Evolutionary conservation across 1,140 invertebrate genomes (phyloP), one percentile per base, ranked within the genome.

Genomic region (Dysdera silvatica): DNA sequence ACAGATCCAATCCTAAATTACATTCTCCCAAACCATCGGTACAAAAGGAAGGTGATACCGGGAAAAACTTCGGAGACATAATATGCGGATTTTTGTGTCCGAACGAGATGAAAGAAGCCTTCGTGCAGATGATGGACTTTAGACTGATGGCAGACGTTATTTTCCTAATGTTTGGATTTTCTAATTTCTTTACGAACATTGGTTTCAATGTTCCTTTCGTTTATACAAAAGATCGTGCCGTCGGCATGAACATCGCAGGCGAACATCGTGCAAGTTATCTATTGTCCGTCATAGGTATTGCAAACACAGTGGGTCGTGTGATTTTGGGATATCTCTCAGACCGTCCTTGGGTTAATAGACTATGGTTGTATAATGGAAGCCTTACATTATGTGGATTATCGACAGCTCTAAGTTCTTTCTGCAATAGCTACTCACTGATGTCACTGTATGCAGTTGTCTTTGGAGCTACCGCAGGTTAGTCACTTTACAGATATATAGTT

Each of bases 191-290:
- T 71, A 97, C 93, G 7, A 94, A 89, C 73, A 88, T 98, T 69
- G 95, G 94, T 37, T 98, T 96, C 79, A 94, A 96, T 75, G 85
- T 95, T 70, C 94, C 94, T 54, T 90, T 94, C 78, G 80, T 96
- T 64, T 90, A 88, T 75, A 81, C 89, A 37, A 83, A 82, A 79
- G 78, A 84, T 47, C 82, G 84, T 75, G 85, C 86, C 3, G 77
- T 80, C 14, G 72, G 78, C 49, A 78, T 81, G 65, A 73, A 73
- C 31, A 68, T 81, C 24, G 79, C 79, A 4, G 66, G 68, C 3
- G 67, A 73, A 28, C 58, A 67, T 0, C 53, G 74, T 20, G 77
- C 78, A 0, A 72, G 78, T 24, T 72, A 71, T 33, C 71, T 81
- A 23, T 67, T 82, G 43, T 78, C 80, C 7, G 70, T 73, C 0